Percentiles rank a stretch among this genome's conserved stretches.
Evolutionary conservation across 1,140 invertebrate species (phyloP).

Genomic region (Saccostrea cuccullata): DNA sequence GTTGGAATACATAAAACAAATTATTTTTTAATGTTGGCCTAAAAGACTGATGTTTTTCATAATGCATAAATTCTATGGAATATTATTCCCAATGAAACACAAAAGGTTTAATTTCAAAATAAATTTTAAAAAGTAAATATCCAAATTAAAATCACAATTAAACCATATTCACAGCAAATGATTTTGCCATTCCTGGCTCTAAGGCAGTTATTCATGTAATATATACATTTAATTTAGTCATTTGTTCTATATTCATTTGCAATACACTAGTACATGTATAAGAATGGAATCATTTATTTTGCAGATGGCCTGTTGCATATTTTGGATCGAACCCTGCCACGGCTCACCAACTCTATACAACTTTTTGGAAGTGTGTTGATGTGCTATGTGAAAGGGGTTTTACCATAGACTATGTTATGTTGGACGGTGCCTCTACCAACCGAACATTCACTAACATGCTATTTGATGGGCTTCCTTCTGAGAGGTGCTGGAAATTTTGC

Average conservation of each 20-base stretch:
- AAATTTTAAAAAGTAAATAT: no score
- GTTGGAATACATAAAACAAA: no score
- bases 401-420: slow-evolving; percentile 57
- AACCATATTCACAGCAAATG: no score
- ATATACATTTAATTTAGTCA: slow-evolving; percentile 24
- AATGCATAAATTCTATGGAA: slow-evolving; percentile 9
- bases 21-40: no score
- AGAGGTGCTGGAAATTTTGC: slow-evolving; percentile 16
- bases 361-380: slow-evolving; percentile 58
- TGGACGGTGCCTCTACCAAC: slow-evolving; percentile 58
- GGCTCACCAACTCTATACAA: slow-evolving; percentile 56
- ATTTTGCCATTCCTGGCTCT: neutral
- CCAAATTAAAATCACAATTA: no score
- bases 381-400: slow-evolving; percentile 55
- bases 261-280: slow-evolving; percentile 26
- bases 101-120: no score
- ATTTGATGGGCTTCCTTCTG: slow-evolving; percentile 35
- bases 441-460: slow-evolving; percentile 54
- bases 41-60: neutral
- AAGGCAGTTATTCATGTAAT: neutral
- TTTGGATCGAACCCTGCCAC: slow-evolving; percentile 55
- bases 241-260: slow-evolving; percentile 6
- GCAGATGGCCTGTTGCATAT: slow-evolving; percentile 59
- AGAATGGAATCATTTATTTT: slow-evolving; percentile 32
- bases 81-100: no score